Evolutionary conservation across 2,888 invertebrate species (phyloP), one percentile per base, ranked within the genome.

Genomic region (Drosophila affinis): DNA sequence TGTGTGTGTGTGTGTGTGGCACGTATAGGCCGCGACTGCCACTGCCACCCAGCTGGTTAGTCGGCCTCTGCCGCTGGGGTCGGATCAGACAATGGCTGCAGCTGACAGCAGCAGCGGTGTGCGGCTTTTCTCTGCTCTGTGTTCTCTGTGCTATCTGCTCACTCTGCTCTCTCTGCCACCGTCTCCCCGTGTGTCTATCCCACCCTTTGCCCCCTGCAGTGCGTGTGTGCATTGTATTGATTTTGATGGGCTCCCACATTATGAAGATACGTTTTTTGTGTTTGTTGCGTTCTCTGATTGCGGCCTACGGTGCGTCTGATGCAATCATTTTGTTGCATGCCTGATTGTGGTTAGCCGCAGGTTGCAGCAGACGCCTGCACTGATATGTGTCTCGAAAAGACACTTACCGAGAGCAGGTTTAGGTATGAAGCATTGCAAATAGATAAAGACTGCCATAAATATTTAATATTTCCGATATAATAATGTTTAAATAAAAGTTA

Each of bases 271-370:
- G 58, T 59, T 59, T 59, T 44, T 34, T 46, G 21, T n/a, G 10
- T 46, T 27, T 29, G 55, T 46, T 65, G 49, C 55, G 54, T 62
- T 78, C 63, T 73, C 65, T 75, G 58, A 69, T 75, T 65, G 63
- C 55, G 57, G 65, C 67, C 68, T 52, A 55, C 62, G 46, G 21
- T 58, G 73, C 58, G 62, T 63, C 59, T 54, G 65, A 54, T 65
- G 81, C 76, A 75, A 76, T 87, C 63, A 80, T 83, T 76, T 80
- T 69, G 64, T 63, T 73, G 73, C 75, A 63, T 75, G 78, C 76
- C 81, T 68, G 84, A 69, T 62, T 88, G 87, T 74, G 83, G 83
- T 73, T 73, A 24, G 65, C 74, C 78, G 52, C 78, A 76, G 60
- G 18, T 21, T 53, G 56, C 47, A 58, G 39, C 39, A 14, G 60